A percentile compares a stretch with the other conserved stretches of the same genome.
Conservation (phyloP, 1,140 invertebrate genomes). For the Saccostrea glomerata region DNA sequence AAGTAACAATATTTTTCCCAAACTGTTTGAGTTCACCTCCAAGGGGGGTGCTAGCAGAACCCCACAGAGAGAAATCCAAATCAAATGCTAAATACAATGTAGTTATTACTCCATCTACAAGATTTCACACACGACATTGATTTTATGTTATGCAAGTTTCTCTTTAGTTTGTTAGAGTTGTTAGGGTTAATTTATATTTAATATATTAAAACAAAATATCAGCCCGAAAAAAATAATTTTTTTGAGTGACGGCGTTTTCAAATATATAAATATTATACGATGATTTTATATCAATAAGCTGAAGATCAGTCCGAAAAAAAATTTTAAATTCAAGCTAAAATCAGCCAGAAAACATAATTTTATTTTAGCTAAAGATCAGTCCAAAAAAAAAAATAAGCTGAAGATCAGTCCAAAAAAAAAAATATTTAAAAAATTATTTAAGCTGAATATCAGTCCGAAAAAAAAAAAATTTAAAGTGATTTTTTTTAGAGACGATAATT, state of each 20-base stretch:
- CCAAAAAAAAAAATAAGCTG: too few species aligned
- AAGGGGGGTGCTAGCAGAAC: slow-evolving; percentile 14
- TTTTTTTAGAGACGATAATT: not conserved
- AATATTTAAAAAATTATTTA: not conserved
- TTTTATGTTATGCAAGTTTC: not conserved
- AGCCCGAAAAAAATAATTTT: not conserved
- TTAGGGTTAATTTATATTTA: not conserved
- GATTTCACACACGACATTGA: not conserved
- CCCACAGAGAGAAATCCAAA: slow-evolving; percentile 10
- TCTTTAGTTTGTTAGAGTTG: not conserved
- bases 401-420: too few species aligned
- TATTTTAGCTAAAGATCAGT: too few species aligned
- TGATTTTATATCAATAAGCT: too few species aligned
- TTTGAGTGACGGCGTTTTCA: not conserved
- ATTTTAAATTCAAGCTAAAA: too few species aligned
- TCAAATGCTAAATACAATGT: not conserved
- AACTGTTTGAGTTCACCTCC: not conserved
- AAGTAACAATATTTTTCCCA: slow-evolving; percentile 25
- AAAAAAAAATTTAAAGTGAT: not conserved
- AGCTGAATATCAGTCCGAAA: too few species aligned
- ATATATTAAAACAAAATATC: not conserved
- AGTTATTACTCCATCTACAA: not conserved
- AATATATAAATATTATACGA: too few species aligned
- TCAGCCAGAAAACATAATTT: too few species aligned
- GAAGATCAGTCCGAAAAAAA: too few species aligned